These are phyloP conservation scores for Ferrisia virgata DNA, from an alignment of 2,888 invertebrate species.

Conservation along the genomic window DNA sequence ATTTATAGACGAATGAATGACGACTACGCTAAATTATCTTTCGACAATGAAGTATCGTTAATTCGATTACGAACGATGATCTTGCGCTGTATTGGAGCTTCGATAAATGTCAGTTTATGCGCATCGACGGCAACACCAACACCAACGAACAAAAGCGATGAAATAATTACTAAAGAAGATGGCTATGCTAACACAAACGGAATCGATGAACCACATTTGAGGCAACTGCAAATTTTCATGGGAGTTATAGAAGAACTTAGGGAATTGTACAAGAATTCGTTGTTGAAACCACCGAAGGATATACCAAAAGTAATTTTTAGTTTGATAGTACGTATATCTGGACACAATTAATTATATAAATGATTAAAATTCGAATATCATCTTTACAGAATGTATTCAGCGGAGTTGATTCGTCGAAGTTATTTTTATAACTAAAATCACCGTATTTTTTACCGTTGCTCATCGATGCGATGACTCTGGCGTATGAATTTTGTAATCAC, in stretches of 20 bases:
- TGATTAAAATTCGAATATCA: neutral
- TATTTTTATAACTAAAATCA: constrained; percentile 29
- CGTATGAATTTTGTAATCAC: constrained; percentile 33
- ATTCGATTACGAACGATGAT: constrained; percentile 41
- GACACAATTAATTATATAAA: neutral
- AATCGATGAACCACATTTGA: neutral
- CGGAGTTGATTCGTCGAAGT: constrained; percentile 21
- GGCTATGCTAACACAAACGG: neutral
- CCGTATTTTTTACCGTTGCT: constrained; percentile 38
- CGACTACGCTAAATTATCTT: constrained; percentile 29
- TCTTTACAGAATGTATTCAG: constrained; percentile 31
- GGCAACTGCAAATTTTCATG: constrained; percentile 15
- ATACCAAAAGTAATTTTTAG: constrained; percentile 15
- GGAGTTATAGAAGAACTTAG: constrained; percentile 25
- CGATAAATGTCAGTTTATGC: constrained; percentile 34
- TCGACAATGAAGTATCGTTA: constrained; percentile 31
- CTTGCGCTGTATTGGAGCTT: constrained; percentile 35
- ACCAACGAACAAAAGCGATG: neutral
- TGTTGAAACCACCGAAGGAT: neutral
- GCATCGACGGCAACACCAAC: neutral
- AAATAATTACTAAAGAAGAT: neutral
- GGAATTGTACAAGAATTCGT: neutral
- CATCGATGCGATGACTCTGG: constrained; percentile 36
- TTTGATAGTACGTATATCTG: no score
- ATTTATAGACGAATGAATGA: constrained; percentile 34